Conservation (phyloP, 2,113 vertebrate species). For the Tetraodon nigroviridis region DNA sequence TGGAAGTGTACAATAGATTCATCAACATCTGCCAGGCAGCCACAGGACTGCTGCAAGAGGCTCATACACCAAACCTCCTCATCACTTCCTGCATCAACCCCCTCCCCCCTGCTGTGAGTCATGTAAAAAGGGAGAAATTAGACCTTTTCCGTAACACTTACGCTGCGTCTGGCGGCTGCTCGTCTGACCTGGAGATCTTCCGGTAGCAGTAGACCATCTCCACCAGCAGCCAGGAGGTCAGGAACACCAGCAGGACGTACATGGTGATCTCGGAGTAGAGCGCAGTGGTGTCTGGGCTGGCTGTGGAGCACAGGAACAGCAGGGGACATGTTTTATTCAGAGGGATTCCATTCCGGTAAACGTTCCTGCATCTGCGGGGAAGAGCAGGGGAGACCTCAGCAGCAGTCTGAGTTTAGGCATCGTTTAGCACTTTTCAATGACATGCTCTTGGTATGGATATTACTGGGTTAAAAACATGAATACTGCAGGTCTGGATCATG, state of each 20-base stretch:
- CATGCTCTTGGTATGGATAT: too few relatives aligned
- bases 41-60: constrained; percentile 39
- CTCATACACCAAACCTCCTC: constrained; percentile 20
- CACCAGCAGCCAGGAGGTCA: constrained; percentile 93
- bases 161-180: constrained; percentile 85
- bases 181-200: constrained; percentile 94
- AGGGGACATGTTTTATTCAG: constrained; percentile 49
- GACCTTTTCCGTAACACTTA: constrained; percentile 72
- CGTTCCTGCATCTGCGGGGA: neutral
- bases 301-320: constrained; percentile 67
- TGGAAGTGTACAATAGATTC: neutral
- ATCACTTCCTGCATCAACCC: too few relatives aligned
- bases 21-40: constrained; percentile 32
- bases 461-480: too few relatives aligned
- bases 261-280: constrained; percentile 97
- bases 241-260: constrained; percentile 94
- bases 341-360: neutral
- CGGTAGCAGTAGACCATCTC: constrained; percentile 99
- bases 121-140: too few relatives aligned
- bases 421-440: too few relatives aligned
- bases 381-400: constrained; percentile 2
- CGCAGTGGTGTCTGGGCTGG: constrained; percentile 78
- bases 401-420: too few relatives aligned
- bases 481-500: too few relatives aligned
- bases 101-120: too few relatives aligned